Evolutionary conservation across 2,888 invertebrate species (phyloP).

Genomic region (Troides helena): DNA sequence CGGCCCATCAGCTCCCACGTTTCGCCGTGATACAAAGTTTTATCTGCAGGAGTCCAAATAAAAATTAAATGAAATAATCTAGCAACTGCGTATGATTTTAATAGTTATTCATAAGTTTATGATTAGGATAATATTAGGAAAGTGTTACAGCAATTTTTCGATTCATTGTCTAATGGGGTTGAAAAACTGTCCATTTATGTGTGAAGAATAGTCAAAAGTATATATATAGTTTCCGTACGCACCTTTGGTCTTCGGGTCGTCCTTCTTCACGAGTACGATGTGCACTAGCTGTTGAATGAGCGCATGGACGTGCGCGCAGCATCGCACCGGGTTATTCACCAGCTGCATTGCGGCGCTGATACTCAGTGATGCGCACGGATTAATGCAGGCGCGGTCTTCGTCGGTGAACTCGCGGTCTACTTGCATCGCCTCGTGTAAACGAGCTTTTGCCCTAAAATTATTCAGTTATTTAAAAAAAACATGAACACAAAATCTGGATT

Average conservation of each 20-base stretch:
- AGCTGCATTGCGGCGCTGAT: conserved; percentile 95
- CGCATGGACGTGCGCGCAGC: conserved; percentile 94
- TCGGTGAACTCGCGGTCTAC: conserved; percentile 91
- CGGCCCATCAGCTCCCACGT: conserved; percentile 99
- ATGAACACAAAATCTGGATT: too few relatives aligned
- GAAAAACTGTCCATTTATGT: too few relatives aligned
- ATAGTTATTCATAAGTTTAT: too few relatives aligned
- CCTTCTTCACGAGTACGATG: conserved; percentile 91
- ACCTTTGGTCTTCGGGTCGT: conserved; percentile 94
- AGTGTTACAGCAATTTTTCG: too few relatives aligned
- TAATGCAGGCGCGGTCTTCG: conserved; percentile 92
- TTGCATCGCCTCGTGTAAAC: conserved; percentile 95
- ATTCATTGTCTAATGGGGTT: too few relatives aligned
- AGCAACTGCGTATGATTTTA: too few relatives aligned
- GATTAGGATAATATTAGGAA: too few relatives aligned
- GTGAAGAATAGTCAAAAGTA: neutral
- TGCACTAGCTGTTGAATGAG: conserved; percentile 93
- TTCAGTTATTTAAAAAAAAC: neutral
- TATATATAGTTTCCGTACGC: neutral
- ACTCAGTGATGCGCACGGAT: conserved; percentile 95
- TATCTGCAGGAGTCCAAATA: conserved; percentile 79
- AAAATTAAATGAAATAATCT: neutral
- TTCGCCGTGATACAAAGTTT: conserved; percentile 97
- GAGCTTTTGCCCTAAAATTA: conserved; percentile 91
- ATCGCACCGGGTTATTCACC: conserved; percentile 96